A percentile compares a stretch with the other conserved stretches of the same genome.
Conservation (phyloP, 2,797 vertebrate species). For the Sciaenops ocellatus region DNA sequence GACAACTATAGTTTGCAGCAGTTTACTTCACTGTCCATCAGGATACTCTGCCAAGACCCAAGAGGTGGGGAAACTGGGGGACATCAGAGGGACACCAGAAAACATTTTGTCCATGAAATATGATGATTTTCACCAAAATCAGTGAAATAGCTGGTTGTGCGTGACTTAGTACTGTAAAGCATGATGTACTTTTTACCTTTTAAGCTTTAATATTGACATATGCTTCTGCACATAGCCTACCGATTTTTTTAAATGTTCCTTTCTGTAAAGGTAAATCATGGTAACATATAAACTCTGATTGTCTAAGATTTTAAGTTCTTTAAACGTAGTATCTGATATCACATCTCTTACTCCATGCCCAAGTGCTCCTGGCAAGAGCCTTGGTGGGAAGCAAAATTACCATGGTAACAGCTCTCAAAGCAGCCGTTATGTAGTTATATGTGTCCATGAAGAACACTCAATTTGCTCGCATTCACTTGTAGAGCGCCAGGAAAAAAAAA, state of each 20-base stretch:
- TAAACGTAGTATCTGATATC: conserved; percentile 40
- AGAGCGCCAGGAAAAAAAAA: not conserved
- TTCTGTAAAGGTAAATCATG: not conserved
- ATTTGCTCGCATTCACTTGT: conserved; percentile 45
- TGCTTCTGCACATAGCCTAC: too few relatives aligned
- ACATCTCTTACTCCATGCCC: conserved; percentile 26
- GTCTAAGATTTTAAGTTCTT: not conserved
- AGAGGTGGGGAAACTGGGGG: too few relatives aligned
- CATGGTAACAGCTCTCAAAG: conserved; percentile 65
- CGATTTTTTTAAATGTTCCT: not conserved
- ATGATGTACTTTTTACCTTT: too few relatives aligned
- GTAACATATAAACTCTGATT: conserved; percentile 3
- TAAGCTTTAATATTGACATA: not conserved
- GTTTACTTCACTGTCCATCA: too few relatives aligned
- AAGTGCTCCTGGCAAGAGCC: conserved; percentile 41
- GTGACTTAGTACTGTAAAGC: too few relatives aligned
- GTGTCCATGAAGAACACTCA: conserved; percentile 46
- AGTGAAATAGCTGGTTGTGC: too few relatives aligned
- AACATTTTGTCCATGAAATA: too few relatives aligned
- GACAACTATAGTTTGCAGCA: too few relatives aligned
- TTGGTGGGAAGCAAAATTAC: conserved; percentile 46
- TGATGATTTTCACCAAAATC: too few relatives aligned
- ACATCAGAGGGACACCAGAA: too few relatives aligned
- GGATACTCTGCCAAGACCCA: too few relatives aligned
- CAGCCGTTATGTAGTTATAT: conserved; percentile 40